Evolutionary conservation across 1,140 invertebrate species (phyloP).

Genomic region (Thaumatotibia leucotreta): DNA sequence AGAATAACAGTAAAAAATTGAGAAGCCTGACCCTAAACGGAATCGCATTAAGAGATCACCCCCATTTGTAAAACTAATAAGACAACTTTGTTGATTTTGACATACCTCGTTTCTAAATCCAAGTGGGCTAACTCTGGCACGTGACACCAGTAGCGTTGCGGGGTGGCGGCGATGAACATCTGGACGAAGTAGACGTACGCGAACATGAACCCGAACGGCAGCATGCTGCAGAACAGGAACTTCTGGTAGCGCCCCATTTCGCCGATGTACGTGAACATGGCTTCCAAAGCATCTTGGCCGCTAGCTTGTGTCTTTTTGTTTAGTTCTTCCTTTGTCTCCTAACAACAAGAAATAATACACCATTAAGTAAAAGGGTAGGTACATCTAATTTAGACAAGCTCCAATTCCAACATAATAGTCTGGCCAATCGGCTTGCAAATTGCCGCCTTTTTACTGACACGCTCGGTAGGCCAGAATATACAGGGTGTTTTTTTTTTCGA

Average conservation of each 20-base stretch:
- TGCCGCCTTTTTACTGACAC: too few relatives aligned
- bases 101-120: constrained; percentile 46
- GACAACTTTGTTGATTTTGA: too few relatives aligned
- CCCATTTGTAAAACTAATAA: too few relatives aligned
- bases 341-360: background rate
- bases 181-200: constrained; percentile 84
- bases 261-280: constrained; percentile 79
- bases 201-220: constrained; percentile 76
- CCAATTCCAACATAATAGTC: background rate
- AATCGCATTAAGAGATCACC: too few relatives aligned
- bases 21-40: too few relatives aligned
- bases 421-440: too few relatives aligned
- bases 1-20: too few relatives aligned
- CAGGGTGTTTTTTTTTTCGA: too few relatives aligned
- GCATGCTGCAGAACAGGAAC: constrained; percentile 78
- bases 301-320: constrained; percentile 37
- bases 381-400: background rate
- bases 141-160: constrained; percentile 79
- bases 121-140: constrained; percentile 73
- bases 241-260: constrained; percentile 83
- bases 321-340: constrained; percentile 48
- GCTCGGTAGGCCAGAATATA: too few relatives aligned
- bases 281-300: constrained; percentile 76
- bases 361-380: background rate
- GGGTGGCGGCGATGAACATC: constrained; percentile 80